Evolutionary conservation across 2,888 invertebrate species (phyloP).

Genomic region (Tachina fera): DNA sequence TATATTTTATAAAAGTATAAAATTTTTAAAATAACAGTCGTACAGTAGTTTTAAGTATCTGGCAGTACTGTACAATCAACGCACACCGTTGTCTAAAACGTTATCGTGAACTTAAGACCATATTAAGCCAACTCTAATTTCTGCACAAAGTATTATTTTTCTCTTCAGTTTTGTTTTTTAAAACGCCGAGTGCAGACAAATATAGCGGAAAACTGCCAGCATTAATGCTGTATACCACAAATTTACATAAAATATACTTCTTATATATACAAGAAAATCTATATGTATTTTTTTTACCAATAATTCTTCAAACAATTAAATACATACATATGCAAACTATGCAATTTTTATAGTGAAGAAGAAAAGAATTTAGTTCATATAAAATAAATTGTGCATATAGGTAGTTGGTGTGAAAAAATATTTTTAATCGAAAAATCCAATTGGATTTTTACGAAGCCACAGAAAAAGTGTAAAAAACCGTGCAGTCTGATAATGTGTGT

Average conservation of each 20-base stretch:
- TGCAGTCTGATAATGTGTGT: background rate
- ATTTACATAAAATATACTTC: constrained; percentile 23
- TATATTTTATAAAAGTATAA: background rate
- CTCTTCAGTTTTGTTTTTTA: constrained; percentile 63
- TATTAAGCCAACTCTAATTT: constrained; percentile 29
- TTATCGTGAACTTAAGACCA: background rate
- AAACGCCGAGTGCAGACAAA: constrained; percentile 59
- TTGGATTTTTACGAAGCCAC: constrained; percentile 20
- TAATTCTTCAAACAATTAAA: constrained; percentile 36
- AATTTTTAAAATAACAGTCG: background rate
- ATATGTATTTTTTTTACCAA: constrained; percentile 40
- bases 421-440: constrained; percentile 36
- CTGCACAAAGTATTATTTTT: constrained; percentile 51
- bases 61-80: background rate
- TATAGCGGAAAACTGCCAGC: background rate
- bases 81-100: background rate
- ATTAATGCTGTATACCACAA: constrained; percentile 3
- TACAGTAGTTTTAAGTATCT: background rate
- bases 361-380: background rate
- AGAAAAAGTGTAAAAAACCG: constrained; percentile 12
- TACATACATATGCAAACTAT: constrained; percentile 1
- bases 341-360: background rate
- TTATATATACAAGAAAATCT: constrained; percentile 48
- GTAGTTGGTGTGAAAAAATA: constrained; percentile 2
- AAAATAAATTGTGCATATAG: background rate